Base-by-base conservation (phyloP, 2,888 invertebrate genomes). In the Arge pagana region DNA sequence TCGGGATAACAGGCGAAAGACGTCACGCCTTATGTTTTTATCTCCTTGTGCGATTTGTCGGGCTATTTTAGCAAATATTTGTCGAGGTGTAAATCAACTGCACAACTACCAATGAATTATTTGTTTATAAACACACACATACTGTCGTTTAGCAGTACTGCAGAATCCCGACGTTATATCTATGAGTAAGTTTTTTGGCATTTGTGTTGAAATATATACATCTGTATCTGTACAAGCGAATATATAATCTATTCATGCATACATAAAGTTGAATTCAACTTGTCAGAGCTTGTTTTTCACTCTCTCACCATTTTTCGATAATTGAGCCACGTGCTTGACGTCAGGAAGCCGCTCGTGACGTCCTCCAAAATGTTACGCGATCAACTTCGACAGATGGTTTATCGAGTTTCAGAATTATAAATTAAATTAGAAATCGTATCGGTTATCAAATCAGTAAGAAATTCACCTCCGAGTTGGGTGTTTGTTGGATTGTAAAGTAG, bases 251-350 rank as follows among this genome's bases (percentile, higher is more conserved):
- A 11, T 24, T 8, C 8, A 5, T 15, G 15, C 3, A 35, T 35
- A 19, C 21, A 13, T 23, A 30, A 6, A 45, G 8, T 15, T 24
- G 43, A 24, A 45, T 45, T 24, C 43, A 33, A 33, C 33, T 45
- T 45, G 31, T 35, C 18, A 43, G 45, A 45, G 31, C 35, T 45
- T 45, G 45, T 45, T 45, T n/a, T 45, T 45, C 35, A 45, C 35
- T 45, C 33, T 45, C n/a, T 31, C 10, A 33, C 23, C 33, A 24
- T 33, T 45, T 24, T 13, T 33, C n/a, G n/a, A n/a, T n/a, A n/a
- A n/a, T n/a, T n/a, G n/a, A n/a, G n/a, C n/a, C n/a, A n/a, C n/a
- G n/a, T n/a, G n/a, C n/a, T n/a, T 45, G 45, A 45, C 45, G 45
- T 45, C 45, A 45, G 35, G 45, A 45, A 35, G 45, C 13, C 8